These are phyloP conservation scores for Oxytorus armatus DNA, from an alignment of 2,888 invertebrate genomes.

Conservation along the genomic window DNA sequence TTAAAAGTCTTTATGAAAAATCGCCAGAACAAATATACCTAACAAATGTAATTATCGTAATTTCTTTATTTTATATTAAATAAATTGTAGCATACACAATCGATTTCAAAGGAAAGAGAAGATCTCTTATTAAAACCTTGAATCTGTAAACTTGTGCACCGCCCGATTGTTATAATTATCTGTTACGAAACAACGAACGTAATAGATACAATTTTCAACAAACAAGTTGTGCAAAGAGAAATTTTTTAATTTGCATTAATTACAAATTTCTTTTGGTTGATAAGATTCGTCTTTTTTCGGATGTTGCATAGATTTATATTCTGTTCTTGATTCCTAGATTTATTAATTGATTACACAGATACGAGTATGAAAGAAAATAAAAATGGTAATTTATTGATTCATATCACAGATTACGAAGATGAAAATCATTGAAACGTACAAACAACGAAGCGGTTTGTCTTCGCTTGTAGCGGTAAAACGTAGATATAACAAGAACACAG, in stretches of 20 bases:
- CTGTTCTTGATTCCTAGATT: not conserved
- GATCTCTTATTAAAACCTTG: no score
- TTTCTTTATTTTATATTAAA: no score
- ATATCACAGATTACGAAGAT: not conserved
- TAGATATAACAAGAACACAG: conserved; percentile 52
- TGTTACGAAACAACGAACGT: no score
- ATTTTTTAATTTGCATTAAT: not conserved
- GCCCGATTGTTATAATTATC: no score
- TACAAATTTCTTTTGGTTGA: not conserved
- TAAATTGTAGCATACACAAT: no score
- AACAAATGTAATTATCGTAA: no score
- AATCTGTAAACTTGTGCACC: no score
- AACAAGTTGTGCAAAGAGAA: no score
- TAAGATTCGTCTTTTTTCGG: not conserved
- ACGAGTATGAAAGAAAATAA: not conserved
- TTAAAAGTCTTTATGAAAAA: no score
- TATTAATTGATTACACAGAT: not conserved
- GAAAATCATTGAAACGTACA: not conserved
- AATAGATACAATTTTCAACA: no score
- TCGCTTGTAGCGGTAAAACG: conserved; percentile 65
- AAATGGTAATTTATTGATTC: not conserved
- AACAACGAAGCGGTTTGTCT: conserved; percentile 9
- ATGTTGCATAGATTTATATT: not conserved
- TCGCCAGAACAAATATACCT: no score
- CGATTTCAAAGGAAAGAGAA: no score